These are phyloP conservation scores for Cardiocondyla obscurior DNA, from an alignment of 1,140 invertebrate species.

Conservation along the genomic window DNA sequence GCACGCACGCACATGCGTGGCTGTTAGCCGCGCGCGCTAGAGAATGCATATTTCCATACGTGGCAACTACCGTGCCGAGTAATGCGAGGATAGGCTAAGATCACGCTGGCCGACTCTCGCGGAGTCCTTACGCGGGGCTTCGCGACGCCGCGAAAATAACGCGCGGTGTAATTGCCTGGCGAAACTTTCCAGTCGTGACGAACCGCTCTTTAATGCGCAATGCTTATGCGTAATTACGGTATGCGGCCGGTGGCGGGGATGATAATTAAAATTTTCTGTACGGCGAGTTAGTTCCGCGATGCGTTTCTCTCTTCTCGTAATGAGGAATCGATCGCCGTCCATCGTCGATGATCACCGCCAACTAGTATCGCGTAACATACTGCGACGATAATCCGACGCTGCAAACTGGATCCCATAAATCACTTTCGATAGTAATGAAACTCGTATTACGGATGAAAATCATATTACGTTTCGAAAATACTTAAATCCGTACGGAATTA, in stretches of 20 bases:
- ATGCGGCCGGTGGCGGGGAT: no score
- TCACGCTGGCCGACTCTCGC: conserved; percentile 44
- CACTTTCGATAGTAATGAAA: neutral
- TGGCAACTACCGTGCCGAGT: conserved; percentile 49
- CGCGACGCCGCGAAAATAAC: conserved; percentile 56
- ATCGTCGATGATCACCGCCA: neutral
- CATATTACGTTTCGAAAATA: neutral
- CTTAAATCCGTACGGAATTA: neutral
- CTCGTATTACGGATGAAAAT: neutral
- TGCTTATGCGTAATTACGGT: conserved; percentile 25
- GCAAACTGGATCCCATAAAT: neutral
- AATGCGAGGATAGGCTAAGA: conserved; percentile 60
- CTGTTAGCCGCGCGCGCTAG: neutral
- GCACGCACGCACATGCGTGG: neutral
- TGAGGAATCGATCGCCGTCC: conserved; percentile 26
- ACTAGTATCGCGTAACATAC: neutral
- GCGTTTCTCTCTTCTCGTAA: conserved; percentile 8
- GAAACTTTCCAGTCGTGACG: conserved; percentile 63
- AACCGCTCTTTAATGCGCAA: conserved; percentile 27
- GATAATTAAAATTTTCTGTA: conserved; percentile 36
- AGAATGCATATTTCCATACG: conserved; percentile 60
- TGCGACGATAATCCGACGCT: neutral
- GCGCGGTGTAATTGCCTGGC: conserved; percentile 56
- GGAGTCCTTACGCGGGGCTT: conserved; percentile 1
- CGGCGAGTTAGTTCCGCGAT: conserved; percentile 6